phyloP scores from a whole-genome alignment of 2,797 vertebrate genomes.

The Poecilia velifera region DNA sequence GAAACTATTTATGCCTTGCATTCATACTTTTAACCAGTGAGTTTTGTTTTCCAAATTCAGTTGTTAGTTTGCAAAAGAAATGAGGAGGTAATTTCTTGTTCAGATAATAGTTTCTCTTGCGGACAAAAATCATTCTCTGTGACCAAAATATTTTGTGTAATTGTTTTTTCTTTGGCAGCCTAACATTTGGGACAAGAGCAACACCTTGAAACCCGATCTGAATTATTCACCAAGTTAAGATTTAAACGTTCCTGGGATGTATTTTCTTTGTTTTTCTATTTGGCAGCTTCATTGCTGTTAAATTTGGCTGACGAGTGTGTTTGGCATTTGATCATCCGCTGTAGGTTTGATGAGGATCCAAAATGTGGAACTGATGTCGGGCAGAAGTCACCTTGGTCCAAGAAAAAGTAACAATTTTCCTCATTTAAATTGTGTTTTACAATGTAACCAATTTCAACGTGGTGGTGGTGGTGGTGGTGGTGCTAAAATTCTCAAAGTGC shows the following conservation, averaged over 20 bases:
- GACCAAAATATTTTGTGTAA: neutral
- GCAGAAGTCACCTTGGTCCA: neutral
- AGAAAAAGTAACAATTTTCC: neutral
- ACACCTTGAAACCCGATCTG: neutral
- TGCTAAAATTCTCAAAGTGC: neutral
- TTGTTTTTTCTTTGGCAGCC: neutral
- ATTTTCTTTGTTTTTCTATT: conserved; percentile 2
- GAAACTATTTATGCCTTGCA: neutral
- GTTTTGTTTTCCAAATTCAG: neutral
- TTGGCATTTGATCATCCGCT: neutral
- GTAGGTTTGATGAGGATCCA: neutral
- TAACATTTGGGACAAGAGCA: neutral
- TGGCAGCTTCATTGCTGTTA: neutral
- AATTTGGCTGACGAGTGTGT: neutral
- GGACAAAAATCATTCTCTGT: neutral
- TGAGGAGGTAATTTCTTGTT: neutral
- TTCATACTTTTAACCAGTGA: neutral
- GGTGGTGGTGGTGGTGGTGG: no score
- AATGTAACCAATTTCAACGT: neutral
- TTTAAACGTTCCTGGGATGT: neutral
- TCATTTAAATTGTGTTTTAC: neutral
- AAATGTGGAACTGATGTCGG: neutral
- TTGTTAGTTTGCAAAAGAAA: neutral
- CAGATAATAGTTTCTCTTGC: neutral
- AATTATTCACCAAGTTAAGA: neutral